These are phyloP conservation scores for Ranitomeya imitator DNA, from an alignment of 2,113 vertebrate genomes.

Conservation along the genomic window DNA sequence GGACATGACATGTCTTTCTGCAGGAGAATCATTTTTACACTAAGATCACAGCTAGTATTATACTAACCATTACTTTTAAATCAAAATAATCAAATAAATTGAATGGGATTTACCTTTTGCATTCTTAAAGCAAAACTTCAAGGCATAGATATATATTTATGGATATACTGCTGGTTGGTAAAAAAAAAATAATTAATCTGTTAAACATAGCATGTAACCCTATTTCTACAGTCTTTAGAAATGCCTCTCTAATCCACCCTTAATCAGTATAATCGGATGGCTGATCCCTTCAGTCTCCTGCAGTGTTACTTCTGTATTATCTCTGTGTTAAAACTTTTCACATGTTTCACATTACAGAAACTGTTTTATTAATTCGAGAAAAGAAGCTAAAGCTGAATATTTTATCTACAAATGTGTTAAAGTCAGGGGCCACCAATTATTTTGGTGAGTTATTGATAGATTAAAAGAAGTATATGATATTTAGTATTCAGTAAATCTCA, in stretches of 20 bases:
- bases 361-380: neutral
- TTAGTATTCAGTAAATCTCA: no score
- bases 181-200: neutral
- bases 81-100: neutral
- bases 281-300: neutral
- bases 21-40: neutral
- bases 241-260: neutral
- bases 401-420: no score
- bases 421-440: no score
- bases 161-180: neutral
- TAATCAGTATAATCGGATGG: slow-evolving; percentile 13
- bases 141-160: neutral
- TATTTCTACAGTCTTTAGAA: neutral
- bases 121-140: no score
- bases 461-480: no score
- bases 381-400: no score
- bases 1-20: no score
- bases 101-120: neutral
- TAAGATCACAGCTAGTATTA: neutral
- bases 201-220: neutral
- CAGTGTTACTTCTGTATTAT: slow-evolving; percentile 25
- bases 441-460: no score
- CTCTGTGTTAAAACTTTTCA: neutral
- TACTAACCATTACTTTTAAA: neutral
- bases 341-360: neutral